phyloP scores from a whole-genome alignment of 2,797 vertebrate genomes.

The Chloroceryle inda region DNA sequence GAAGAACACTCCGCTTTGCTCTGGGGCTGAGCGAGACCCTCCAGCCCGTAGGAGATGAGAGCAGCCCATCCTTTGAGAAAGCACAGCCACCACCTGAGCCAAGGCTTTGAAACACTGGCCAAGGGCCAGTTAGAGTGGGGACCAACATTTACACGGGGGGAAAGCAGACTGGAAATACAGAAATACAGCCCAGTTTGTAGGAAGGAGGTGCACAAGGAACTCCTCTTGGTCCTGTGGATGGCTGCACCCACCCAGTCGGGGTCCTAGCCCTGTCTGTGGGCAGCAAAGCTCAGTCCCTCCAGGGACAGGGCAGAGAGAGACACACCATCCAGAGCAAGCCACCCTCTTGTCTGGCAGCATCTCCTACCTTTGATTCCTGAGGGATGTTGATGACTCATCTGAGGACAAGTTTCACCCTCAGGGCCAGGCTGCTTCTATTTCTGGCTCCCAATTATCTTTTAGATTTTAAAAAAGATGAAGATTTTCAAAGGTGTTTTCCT shows the following conservation, averaged over 20 bases:
- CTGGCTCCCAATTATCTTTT: background rate
- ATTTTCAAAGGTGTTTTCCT: background rate
- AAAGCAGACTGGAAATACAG: background rate
- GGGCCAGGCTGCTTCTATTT: background rate
- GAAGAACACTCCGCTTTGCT: background rate
- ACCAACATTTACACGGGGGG: background rate
- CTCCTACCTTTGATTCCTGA: background rate
- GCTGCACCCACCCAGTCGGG: background rate
- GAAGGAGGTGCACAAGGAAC: background rate
- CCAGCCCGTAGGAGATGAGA: background rate
- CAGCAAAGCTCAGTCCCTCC: background rate
- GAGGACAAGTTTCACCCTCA: background rate
- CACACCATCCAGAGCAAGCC: background rate
- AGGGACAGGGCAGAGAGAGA: background rate
- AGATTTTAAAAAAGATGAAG: background rate
- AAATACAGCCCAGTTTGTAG: background rate
- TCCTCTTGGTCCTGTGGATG: background rate
- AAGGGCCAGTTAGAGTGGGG: background rate
- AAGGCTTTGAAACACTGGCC: background rate
- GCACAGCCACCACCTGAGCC: background rate
- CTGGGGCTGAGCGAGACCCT: background rate
- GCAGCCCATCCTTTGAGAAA: background rate
- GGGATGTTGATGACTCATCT: background rate
- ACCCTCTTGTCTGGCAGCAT: background rate
- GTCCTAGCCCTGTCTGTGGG: fast-evolving